Evolutionary conservation across 2,888 invertebrate genomes (phyloP).

Genomic region (Idaea aversata): DNA sequence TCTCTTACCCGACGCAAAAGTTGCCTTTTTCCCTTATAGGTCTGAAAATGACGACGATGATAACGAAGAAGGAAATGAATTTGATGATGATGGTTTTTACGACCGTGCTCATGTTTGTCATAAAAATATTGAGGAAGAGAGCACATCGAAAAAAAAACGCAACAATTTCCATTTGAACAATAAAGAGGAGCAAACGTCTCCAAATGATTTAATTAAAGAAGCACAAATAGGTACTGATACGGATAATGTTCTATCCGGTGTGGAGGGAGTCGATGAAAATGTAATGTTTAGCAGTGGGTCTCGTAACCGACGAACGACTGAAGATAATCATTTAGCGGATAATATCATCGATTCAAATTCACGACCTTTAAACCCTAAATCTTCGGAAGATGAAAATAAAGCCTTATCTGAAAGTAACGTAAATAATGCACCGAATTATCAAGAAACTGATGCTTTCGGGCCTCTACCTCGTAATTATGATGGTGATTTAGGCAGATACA

Average conservation of each 20-base stretch:
- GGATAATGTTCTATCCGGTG: constrained; percentile 60
- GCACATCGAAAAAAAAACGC: constrained; percentile 15
- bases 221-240: constrained; percentile 59
- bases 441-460: constrained; percentile 61
- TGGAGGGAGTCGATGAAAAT: constrained; percentile 65
- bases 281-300: constrained; percentile 57
- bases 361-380: constrained; percentile 19
- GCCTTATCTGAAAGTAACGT: constrained; percentile 37
- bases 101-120: constrained; percentile 55
- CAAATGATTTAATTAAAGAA: constrained; percentile 24
- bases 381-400: constrained; percentile 40
- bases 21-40: constrained; percentile 58
- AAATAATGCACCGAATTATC: constrained; percentile 44
- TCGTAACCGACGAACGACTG: constrained; percentile 48
- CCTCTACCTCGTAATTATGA: constrained; percentile 53
- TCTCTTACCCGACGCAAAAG: constrained; percentile 54
- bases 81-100: constrained; percentile 73
- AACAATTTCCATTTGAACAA: neutral
- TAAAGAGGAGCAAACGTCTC: neutral
- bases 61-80: constrained; percentile 73
- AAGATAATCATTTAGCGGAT: constrained; percentile 23
- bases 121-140: constrained; percentile 24
- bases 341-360: constrained; percentile 25
- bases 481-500: constrained; percentile 57
- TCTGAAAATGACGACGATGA: constrained; percentile 68